Percentiles rank a stretch among this genome's conserved stretches.
Conservation (phyloP, 2,888 invertebrate species). For the Dioctria rufipes region DNA sequence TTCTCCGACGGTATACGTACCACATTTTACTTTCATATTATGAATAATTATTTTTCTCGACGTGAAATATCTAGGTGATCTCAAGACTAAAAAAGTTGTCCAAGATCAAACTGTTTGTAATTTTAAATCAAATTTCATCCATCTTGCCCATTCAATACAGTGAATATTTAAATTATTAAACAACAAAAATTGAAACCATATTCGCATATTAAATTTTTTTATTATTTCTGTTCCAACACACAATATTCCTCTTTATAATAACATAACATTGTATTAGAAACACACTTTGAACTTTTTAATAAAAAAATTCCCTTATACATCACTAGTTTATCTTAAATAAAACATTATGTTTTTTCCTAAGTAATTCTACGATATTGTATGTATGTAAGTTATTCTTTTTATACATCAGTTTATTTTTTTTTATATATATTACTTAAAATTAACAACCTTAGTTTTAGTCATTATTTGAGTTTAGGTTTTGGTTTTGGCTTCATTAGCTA, state of each 20-base stretch:
- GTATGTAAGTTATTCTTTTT: background rate
- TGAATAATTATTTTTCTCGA: too few species aligned
- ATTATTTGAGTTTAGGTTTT: slow-evolving; percentile 25
- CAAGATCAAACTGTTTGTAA: too few species aligned
- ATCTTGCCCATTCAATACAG: too few species aligned
- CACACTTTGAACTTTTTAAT: slow-evolving; percentile 59
- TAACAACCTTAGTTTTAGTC: slow-evolving; percentile 33
- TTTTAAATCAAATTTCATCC: too few species aligned
- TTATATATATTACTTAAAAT: slow-evolving; percentile 42
- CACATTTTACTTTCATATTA: too few species aligned
- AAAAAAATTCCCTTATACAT: slow-evolving; percentile 56
- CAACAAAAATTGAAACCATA: too few species aligned
- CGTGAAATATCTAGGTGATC: too few species aligned
- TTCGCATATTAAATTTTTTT: slow-evolving; percentile 43
- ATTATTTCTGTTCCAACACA: slow-evolving; percentile 55
- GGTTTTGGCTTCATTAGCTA: slow-evolving; percentile 32
- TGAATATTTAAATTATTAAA: too few species aligned
- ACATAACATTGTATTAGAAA: slow-evolving; percentile 59
- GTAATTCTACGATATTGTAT: slow-evolving; percentile 28
- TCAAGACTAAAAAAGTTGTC: too few species aligned
- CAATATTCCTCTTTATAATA: slow-evolving; percentile 52
- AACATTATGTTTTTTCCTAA: slow-evolving; percentile 13
- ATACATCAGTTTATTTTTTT: slow-evolving; percentile 31
- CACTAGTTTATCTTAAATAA: slow-evolving; percentile 43
- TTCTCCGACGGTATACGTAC: too few species aligned